Evolutionary conservation across 2,888 invertebrate genomes (phyloP), one percentile per base, ranked within the genome.

Genomic region (Luperina nickerlii): DNA sequence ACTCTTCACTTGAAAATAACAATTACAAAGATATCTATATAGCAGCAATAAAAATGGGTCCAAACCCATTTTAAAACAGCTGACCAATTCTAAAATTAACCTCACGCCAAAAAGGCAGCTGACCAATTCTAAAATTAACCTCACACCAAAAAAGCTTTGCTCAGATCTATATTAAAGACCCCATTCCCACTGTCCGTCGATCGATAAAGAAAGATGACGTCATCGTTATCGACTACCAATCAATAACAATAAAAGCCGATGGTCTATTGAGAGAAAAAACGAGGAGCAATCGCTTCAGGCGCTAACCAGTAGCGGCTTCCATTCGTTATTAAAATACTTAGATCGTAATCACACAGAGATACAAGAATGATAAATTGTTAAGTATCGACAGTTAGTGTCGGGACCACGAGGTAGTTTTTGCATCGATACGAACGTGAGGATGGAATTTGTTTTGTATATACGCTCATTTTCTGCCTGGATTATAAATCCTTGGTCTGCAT

Each of bases 221-320:
- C 87, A 90, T 63, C 76, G 62, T 68, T 83, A 84, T 85, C 84
- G 76, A 79, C 80, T 85, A 89, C 87, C 87, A 87, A 89, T 90
- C 89, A 90, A 89, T 88, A 90, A 85, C 85, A 87, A 90, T 89
- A 90, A 91, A 90, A 84, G 76, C 67, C 85, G 87, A 88, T 86
- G 85, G 88, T 85, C 86, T 87, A 85, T 90, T 87, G 76, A 88
- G 84, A 87, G 87, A 87, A 85, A 86, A 90, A 88, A 88, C 78
- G 70, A 65, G 82, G n/a, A 74, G 57, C 74, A 32, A 88, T 83
- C 68, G 94, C 95, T 93, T 78, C 78, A 87, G 94, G 95, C 95
- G 91, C 87, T 91, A 92, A 93, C 94, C 90, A 87, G 95, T 94
- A 95, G 95, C 95, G 79, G 91, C 92, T 93, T 91, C 93, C 90